Percentiles rank a stretch among this genome's conserved stretches.
Conservation (phyloP, 2,113 vertebrate species). For the Hippocampus mohnikei region DNA sequence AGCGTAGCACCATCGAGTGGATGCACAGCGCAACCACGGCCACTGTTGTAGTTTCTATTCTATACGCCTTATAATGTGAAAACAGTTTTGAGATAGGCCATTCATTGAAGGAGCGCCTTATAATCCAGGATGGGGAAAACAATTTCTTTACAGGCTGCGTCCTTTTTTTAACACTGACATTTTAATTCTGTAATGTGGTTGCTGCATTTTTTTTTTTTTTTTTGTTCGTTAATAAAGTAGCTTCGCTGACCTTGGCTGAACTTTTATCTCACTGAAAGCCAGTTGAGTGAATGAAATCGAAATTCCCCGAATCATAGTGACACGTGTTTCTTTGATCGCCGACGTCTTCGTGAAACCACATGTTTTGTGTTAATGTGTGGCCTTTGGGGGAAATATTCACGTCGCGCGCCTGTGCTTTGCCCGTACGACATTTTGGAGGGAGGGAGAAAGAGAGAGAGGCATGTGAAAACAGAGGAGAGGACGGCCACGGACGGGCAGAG, state of each 20-base stretch:
- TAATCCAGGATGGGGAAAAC: no score
- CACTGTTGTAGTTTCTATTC: no score
- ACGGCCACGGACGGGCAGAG: conserved; percentile 21
- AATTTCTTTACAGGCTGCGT: no score
- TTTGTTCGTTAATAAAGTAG: background rate
- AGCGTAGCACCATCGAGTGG: no score
- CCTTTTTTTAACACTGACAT: background rate
- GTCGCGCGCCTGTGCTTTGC: conserved; percentile 30
- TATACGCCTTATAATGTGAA: no score
- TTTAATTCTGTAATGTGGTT: background rate
- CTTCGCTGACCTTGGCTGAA: background rate
- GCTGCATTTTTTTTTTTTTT: background rate
- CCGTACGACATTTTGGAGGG: conserved; percentile 25
- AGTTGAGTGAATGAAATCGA: background rate
- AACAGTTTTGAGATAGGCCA: no score
- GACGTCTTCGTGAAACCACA: background rate
- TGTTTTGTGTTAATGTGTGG: conserved; percentile 12
- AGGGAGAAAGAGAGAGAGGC: conserved; percentile 5
- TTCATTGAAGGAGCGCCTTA: no score
- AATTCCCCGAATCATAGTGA: background rate
- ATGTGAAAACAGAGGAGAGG: conserved; percentile 36
- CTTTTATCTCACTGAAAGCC: background rate
- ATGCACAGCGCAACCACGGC: no score
- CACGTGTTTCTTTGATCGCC: background rate
- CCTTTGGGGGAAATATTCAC: conserved; percentile 45